Evolutionary conservation across 2,797 vertebrate species (phyloP).

Genomic region (Squalus acanthias): DNA sequence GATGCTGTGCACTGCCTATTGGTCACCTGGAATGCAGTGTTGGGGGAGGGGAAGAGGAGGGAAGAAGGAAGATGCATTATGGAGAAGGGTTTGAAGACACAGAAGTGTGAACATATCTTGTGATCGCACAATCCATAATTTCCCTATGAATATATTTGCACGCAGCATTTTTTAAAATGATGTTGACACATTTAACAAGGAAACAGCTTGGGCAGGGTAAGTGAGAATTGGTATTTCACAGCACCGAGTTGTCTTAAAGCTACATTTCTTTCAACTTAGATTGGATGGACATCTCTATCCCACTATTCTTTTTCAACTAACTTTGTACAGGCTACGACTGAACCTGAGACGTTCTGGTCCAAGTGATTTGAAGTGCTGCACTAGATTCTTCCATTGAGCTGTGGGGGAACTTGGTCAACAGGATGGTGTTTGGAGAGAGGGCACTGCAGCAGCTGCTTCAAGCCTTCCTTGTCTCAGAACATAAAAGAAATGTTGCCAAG

Average conservation of each 20-base stretch:
- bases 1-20: background rate
- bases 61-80: background rate
- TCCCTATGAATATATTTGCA: constrained; percentile 56
- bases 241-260: background rate
- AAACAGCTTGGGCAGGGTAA: constrained; percentile 54
- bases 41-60: too few relatives aligned
- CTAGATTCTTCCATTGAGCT: too few relatives aligned
- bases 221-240: constrained; percentile 51
- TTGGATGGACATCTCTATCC: background rate
- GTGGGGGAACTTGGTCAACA: background rate
- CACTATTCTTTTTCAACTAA: background rate
- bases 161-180: constrained; percentile 52
- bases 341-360: background rate
- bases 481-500: background rate
- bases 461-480: background rate
- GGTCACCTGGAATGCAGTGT: background rate
- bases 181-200: constrained; percentile 53
- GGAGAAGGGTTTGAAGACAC: background rate
- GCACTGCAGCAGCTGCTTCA: background rate
- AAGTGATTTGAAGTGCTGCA: background rate
- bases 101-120: background rate
- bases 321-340: background rate
- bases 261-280: background rate
- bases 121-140: constrained; percentile 50
- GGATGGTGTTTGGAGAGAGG: background rate